Evolutionary conservation across 2,888 invertebrate genomes (phyloP), one percentile per base, ranked within the genome.

Genomic region (Phaedon cochleariae): DNA sequence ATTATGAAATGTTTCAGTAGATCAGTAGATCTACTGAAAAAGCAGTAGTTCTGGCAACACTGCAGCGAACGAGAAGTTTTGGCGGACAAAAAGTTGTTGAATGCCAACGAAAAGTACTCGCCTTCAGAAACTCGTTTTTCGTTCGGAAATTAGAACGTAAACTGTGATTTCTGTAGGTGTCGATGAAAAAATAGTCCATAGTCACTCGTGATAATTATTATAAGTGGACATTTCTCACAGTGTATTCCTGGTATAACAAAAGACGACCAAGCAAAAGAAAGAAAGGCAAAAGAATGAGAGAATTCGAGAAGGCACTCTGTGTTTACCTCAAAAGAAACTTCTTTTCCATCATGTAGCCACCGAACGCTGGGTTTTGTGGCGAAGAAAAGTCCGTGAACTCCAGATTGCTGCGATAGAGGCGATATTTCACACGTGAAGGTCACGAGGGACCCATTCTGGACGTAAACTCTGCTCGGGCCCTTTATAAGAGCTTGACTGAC

Each of bases 401-500:
- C 72, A 51, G 72, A 70, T 61, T 65, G 68, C 51, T 65, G 57
- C 58, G 73, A 70, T 65, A 76, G 60, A 7, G 82, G 83, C 70
- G 84, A 84, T 78, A 87, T 84, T 79, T 86, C 84, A 81, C 88
- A 88, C 73, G 86, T 86, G 74, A 88, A 83, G 72, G 85, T 86
- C 77, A 87, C 84, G 55, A 86, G 86, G 71, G 86, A 86, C 53
- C 87, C 88, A 64, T 82, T 81, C 65, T 84, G 83, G 62, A 87
- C 85, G 77, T 83, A 85, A 76, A 86, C 85, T 80, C 87, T 87
- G 52, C 84, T 81, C 9, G 87, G 86, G 55, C 87, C 88, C 79
- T 85, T 84, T 78, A 88, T 87, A 65, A 83, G 82, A 37, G 87
- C 85, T 64, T 83, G 73, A 45, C 77, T 75, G 31, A 78, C 68